Base-by-base conservation (phyloP, 2,888 invertebrate genomes). In the Pegoplata infirma region DNA sequence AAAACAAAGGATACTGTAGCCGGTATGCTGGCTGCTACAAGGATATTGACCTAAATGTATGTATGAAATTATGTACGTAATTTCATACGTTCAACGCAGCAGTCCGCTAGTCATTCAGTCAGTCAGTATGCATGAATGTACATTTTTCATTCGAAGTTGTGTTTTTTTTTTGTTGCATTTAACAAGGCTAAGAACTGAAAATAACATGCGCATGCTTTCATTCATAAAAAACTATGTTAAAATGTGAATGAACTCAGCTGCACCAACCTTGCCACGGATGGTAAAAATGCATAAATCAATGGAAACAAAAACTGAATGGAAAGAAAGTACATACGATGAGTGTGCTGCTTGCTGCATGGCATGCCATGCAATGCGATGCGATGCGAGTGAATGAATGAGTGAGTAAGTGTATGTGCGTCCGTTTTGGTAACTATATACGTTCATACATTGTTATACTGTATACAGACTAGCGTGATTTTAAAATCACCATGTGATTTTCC, bases 41-140 rank as follows among this genome's bases (percentile, higher is more conserved):
- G 88, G 85, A 84, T 86, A 82, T 86, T 88, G 88, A 88, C 88
- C 87, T 82, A 87, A 81, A 84, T 84, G n/a, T 40, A n/a, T n/a
- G 36, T 40, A 40, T 40, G 36, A 40, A 40, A n/a, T 40, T 40
- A 40, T 40, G 36, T n/a, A n/a, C n/a, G n/a, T n/a, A n/a, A n/a
- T n/a, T n/a, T n/a, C n/a, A n/a, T n/a, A n/a, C n/a, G n/a, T 40
- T 3, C 3, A 40, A 40, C n/a, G n/a, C n/a, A 40, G 1, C n/a
- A 40, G 3, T 5, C 5, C 6, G 25, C 6, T 5, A 25, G 56
- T 44, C n/a, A n/a, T n/a, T n/a, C n/a, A n/a, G n/a, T n/a, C n/a
- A n/a, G 28, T 53, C 63, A 21, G 61, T 61, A 16, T 55, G 25
- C 3, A 21, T 44, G 49, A 21, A 12, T 58, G 49, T 47, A 14